Percentiles rank a stretch among this genome's conserved stretches.
Conservation (phyloP, 53 echinoderm and acorn worm genomes). For the Antedon mediterranea region DNA sequence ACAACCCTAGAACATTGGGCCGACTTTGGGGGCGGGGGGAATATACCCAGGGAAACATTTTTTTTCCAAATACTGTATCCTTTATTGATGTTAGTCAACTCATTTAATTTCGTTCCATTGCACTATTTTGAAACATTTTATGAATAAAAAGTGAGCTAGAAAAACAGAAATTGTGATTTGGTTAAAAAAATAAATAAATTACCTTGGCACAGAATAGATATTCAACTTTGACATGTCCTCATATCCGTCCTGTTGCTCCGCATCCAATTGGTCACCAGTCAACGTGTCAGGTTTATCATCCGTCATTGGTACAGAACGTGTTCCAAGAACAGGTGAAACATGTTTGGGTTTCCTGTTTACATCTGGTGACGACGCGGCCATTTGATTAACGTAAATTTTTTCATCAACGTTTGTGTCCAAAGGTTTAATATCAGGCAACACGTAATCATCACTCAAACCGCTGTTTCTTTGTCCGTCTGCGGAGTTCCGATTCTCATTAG, state of each 20-base stretch:
- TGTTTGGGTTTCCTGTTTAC: slow-evolving; percentile 3
- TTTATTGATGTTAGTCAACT: no score
- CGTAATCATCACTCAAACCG: slow-evolving; percentile 33
- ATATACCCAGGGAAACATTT: no score
- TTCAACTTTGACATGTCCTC: slow-evolving; percentile 46
- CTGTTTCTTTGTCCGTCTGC: slow-evolving; percentile 5
- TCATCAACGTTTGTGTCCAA: background rate
- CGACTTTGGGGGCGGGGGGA: no score
- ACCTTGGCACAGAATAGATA: slow-evolving; percentile 47
- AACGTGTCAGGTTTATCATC: background rate
- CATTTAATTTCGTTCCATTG: no score
- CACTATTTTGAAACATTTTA: no score
- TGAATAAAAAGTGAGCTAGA: no score
- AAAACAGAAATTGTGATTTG: no score
- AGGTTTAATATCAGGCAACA: slow-evolving; percentile 21
- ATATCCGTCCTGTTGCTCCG: slow-evolving; percentile 37
- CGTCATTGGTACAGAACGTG: slow-evolving; percentile 5
- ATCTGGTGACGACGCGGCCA: slow-evolving; percentile 8
- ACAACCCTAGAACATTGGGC: no score
- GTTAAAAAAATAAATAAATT: background rate
- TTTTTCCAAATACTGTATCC: no score
- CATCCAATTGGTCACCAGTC: slow-evolving; percentile 2
- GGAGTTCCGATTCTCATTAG: background rate
- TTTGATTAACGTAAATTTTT: slow-evolving; percentile 7
- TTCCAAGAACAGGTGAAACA: background rate